phyloP scores from a whole-genome alignment of 2,888 invertebrate species.

The Pristionchus exspectatus region DNA sequence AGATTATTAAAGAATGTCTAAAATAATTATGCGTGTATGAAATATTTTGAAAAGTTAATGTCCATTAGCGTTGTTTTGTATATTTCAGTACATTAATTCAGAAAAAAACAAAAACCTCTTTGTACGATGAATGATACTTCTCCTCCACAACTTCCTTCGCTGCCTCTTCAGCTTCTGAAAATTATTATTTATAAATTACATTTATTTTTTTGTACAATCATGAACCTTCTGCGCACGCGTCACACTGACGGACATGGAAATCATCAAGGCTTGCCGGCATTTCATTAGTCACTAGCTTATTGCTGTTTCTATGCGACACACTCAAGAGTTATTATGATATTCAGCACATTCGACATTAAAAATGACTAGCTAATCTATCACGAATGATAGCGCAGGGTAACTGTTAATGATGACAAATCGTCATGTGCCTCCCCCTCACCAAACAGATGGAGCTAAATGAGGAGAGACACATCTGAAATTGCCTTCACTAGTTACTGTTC shows the following conservation, averaged over 20 bases:
- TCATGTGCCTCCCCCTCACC: no score
- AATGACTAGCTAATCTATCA: not conserved
- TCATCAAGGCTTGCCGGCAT: not conserved
- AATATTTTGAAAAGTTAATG: no score
- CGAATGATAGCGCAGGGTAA: not conserved
- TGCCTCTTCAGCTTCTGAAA: constrained; percentile 58
- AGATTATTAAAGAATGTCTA: no score
- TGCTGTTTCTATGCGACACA: not conserved
- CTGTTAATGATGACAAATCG: not conserved
- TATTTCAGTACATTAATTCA: not conserved
- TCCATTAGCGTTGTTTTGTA: no score
- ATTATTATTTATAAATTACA: not conserved
- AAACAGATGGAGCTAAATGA: no score
- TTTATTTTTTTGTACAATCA: not conserved
- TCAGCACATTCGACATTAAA: not conserved
- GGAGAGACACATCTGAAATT: no score
- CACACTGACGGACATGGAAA: not conserved
- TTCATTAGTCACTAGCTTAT: not conserved
- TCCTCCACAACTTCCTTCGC: constrained; percentile 73
- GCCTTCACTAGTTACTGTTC: no score
- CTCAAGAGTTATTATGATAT: not conserved
- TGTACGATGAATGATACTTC: constrained; percentile 74
- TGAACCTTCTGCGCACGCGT: not conserved
- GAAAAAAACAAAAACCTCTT: constrained; percentile 59
- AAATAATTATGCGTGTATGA: no score